phyloP scores from a whole-genome alignment of 2,797 vertebrate species.

The Falco biarmicus region DNA sequence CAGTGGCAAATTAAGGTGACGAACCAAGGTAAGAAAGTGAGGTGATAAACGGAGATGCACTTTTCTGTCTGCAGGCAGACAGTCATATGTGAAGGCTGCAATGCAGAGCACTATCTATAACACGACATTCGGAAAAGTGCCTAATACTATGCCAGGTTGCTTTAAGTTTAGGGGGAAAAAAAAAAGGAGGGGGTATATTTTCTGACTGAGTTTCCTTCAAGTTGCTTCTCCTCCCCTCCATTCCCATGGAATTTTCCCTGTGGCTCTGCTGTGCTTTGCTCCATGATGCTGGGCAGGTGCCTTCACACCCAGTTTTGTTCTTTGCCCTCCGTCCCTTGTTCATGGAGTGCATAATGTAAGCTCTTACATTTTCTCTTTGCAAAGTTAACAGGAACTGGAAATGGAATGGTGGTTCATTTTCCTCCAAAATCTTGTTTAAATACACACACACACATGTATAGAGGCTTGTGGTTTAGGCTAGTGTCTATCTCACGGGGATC shows the following conservation, averaged over 20 bases:
- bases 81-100: conserved; percentile 4
- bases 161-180: not conserved
- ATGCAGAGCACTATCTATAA: conserved; percentile 48
- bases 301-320: fast-evolving
- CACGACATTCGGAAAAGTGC: not conserved
- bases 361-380: not conserved
- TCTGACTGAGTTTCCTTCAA: not conserved
- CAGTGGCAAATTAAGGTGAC: conserved; percentile 43
- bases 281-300: not conserved
- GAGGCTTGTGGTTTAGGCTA: not conserved
- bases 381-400: not conserved
- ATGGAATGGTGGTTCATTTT: not conserved
- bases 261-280: not conserved
- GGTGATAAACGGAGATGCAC: conserved; percentile 29
- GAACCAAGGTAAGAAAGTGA: conserved; percentile 34
- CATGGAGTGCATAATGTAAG: not conserved
- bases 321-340: not conserved
- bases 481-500: not conserved
- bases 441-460: not conserved
- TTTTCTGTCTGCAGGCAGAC: conserved; percentile 17
- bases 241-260: not conserved
- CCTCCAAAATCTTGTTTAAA: not conserved
- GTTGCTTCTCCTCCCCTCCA: not conserved
- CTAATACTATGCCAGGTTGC: not conserved
- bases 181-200: not conserved